Evolutionary conservation across 2,888 invertebrate genomes (phyloP).

Genomic region (Sphaerophoria taeniata): DNA sequence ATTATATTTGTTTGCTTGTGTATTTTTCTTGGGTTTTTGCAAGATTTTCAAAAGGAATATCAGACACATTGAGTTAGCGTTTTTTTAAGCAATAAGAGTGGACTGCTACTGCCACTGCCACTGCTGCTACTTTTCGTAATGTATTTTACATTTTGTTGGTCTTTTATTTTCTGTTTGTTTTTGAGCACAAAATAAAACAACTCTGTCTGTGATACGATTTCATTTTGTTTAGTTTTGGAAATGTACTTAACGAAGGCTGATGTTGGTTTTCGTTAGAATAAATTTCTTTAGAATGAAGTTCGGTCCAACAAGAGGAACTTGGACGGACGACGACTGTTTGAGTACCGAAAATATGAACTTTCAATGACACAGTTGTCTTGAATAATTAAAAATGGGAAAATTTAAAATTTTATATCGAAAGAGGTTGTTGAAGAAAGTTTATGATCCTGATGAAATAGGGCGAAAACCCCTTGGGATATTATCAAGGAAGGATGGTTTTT

Average conservation of each 20-base stretch:
- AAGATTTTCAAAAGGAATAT: slow-evolving; percentile 42
- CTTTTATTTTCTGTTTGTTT: slow-evolving; percentile 11
- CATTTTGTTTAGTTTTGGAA: slow-evolving; percentile 1
- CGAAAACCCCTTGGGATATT: neutral
- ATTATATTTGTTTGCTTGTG: slow-evolving; percentile 43
- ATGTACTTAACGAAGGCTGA: neutral
- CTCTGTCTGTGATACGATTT: slow-evolving; percentile 7
- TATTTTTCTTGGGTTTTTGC: neutral
- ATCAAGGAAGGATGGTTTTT: neutral
- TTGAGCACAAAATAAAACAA: neutral
- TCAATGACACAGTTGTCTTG: neutral
- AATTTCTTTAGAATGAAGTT: no score
- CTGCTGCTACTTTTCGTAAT: neutral
- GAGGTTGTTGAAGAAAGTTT: neutral
- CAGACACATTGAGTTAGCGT: slow-evolving; percentile 29
- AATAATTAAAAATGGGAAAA: neutral
- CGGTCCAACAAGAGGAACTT: neutral
- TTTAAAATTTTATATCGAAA: neutral
- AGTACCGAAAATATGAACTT: neutral
- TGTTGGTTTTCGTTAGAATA: no score
- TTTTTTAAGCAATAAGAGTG: neutral
- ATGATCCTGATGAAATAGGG: neutral
- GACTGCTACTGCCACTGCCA: neutral
- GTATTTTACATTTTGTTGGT: slow-evolving; percentile 12
- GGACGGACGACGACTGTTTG: neutral